Evolutionary conservation across 2,113 vertebrate species (phyloP).

Genomic region (Neopipo cinnamomea): DNA sequence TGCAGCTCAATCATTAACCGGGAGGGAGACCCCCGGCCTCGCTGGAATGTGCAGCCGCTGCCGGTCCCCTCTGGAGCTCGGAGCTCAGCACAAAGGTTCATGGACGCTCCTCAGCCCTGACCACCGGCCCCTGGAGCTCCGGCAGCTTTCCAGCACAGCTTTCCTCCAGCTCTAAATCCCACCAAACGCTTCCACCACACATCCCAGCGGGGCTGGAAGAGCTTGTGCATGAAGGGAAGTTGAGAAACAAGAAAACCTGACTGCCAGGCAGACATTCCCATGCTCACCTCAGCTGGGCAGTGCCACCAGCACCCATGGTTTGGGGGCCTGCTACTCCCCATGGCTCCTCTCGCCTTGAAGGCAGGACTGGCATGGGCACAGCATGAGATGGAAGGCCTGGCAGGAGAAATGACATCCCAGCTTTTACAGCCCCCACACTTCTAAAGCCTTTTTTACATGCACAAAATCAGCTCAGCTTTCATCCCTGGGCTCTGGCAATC

Average conservation of each 20-base stretch:
- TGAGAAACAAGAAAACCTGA: not conserved
- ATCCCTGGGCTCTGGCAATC: not conserved
- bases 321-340: not conserved
- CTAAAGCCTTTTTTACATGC: not conserved
- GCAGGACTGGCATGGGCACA: fast-evolving
- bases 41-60: slow-evolving; percentile 25
- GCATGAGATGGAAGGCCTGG: fast-evolving
- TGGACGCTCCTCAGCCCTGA: not conserved
- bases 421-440: fast-evolving
- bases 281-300: not conserved
- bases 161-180: not conserved
- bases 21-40: slow-evolving; percentile 15
- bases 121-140: not conserved
- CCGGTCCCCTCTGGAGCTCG: not conserved
- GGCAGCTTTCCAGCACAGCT: fast-evolving
- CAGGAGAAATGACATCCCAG: not conserved
- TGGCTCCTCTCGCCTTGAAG: not conserved
- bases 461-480: not conserved
- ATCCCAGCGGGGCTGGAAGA: not conserved
- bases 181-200: fast-evolving
- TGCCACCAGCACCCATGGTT: fast-evolving
- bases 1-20: slow-evolving; percentile 70
- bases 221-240: fast-evolving
- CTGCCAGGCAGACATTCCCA: fast-evolving
- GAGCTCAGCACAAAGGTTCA: not conserved